phyloP scores from a whole-genome alignment of 2,888 invertebrate species.

The Drosophila dives region DNA sequence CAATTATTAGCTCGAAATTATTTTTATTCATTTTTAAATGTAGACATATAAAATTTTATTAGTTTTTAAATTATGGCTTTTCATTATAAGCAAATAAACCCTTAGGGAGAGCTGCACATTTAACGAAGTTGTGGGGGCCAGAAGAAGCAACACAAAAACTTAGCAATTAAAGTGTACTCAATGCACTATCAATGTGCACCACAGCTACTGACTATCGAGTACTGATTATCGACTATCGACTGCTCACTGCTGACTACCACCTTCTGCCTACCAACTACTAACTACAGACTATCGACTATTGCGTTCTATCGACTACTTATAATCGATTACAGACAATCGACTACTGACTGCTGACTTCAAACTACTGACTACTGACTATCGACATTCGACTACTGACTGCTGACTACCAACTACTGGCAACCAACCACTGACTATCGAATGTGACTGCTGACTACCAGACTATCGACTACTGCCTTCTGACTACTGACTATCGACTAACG shows the following conservation, averaged over 20 bases:
- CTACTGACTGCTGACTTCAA: too few relatives aligned
- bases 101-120: background rate
- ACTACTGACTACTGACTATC: too few relatives aligned
- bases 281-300: slow-evolving; percentile 6
- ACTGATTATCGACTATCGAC: background rate
- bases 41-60: background rate
- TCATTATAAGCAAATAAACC: too few relatives aligned
- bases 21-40: background rate
- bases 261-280: slow-evolving; percentile 4
- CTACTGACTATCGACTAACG: too few relatives aligned
- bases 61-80: background rate
- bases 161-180: slow-evolving; percentile 45
- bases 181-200: slow-evolving; percentile 35
- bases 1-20: background rate
- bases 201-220: background rate
- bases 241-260: background rate
- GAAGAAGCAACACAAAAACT: slow-evolving; percentile 13
- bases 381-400: too few relatives aligned
- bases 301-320: slow-evolving; percentile 5
- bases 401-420: too few relatives aligned
- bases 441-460: too few relatives aligned
- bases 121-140: slow-evolving; percentile 14
- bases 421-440: too few relatives aligned
- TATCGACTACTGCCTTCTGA: too few relatives aligned
- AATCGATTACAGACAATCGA: too few relatives aligned